A percentile compares a stretch with the other conserved stretches of the same genome.
Conservation (phyloP, 2,113 vertebrate genomes). For the Festucalex cinctus region DNA sequence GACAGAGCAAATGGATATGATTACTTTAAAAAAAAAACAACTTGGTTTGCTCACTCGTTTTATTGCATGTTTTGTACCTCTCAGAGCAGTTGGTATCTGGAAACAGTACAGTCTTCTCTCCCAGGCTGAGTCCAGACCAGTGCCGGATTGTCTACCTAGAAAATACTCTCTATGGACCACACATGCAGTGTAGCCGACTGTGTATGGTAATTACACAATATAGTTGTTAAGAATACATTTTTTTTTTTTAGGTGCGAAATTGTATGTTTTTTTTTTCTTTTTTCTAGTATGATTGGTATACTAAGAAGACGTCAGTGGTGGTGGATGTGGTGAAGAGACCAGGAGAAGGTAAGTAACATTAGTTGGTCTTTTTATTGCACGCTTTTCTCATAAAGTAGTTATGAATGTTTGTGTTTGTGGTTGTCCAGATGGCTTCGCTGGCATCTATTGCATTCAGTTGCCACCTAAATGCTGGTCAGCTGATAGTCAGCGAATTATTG, state of each 20-base stretch:
- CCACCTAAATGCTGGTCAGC: slow-evolving; percentile 85
- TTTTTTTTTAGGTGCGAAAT: neutral
- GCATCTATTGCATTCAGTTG: slow-evolving; percentile 80
- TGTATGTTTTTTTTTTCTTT: slow-evolving; percentile 1
- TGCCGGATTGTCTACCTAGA: slow-evolving; percentile 84
- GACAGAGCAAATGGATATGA: neutral
- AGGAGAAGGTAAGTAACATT: slow-evolving; percentile 69
- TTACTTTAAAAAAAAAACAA: neutral
- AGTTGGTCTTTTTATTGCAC: neutral
- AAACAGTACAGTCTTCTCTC: slow-evolving; percentile 76
- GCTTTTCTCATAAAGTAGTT: neutral
- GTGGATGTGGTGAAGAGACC: slow-evolving; percentile 80
- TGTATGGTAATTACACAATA: slow-evolving; percentile 73
- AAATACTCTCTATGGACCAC: slow-evolving; percentile 77
- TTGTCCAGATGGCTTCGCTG: slow-evolving; percentile 79
- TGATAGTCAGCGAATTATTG: slow-evolving; percentile 81
- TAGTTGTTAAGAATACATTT: neutral
- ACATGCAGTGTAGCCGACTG: slow-evolving; percentile 83
- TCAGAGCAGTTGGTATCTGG: slow-evolving; percentile 83
- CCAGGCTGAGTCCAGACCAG: slow-evolving; percentile 88
- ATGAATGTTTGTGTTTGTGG: slow-evolving; percentile 17
- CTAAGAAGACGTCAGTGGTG: slow-evolving; percentile 81
- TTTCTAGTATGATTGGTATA: slow-evolving; percentile 89
- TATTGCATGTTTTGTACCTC: slow-evolving; percentile 12
- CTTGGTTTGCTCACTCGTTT: slow-evolving; percentile 1